These are phyloP conservation scores for Lepisosteus oculatus DNA, from an alignment of 2,113 vertebrate genomes.

Conservation along the genomic window DNA sequence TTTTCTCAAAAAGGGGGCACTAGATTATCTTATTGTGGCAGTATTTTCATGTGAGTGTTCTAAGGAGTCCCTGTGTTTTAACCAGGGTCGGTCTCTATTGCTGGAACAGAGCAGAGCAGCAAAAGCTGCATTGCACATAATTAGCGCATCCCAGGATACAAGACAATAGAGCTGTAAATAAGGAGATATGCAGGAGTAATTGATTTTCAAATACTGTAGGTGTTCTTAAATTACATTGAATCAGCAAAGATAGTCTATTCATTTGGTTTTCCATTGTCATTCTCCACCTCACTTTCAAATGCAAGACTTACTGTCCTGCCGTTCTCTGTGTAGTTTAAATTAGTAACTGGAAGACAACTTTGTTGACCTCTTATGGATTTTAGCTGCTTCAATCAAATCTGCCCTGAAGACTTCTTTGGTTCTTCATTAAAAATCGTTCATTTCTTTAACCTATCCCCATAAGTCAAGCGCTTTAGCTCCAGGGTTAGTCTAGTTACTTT, in stretches of 20 bases:
- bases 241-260: not conserved
- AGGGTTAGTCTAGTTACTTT: too few relatives aligned
- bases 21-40: too few relatives aligned
- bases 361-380: slow-evolving; percentile 17
- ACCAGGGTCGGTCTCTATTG: too few relatives aligned
- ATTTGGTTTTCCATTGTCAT: too few relatives aligned
- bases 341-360: slow-evolving; percentile 8
- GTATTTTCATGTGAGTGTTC: too few relatives aligned
- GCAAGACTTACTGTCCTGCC: too few relatives aligned
- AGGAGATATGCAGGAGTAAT: not conserved
- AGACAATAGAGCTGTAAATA: not conserved
- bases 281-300: too few relatives aligned
- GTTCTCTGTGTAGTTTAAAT: not conserved
- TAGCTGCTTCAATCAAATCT: slow-evolving; percentile 14
- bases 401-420: not conserved
- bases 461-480: not conserved
- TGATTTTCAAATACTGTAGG: not conserved
- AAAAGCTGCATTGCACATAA: not conserved
- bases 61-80: too few relatives aligned
- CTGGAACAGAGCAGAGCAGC: not conserved
- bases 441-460: slow-evolving; percentile 3
- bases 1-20: too few relatives aligned
- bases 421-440: slow-evolving; percentile 6
- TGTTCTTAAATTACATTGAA: not conserved
- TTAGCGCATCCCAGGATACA: not conserved